A percentile compares a stretch with the other conserved stretches of the same genome.
These are phyloP conservation scores for Drosophila maculinotata DNA, from an alignment of 2,888 invertebrate genomes.

Conservation along the genomic window DNA sequence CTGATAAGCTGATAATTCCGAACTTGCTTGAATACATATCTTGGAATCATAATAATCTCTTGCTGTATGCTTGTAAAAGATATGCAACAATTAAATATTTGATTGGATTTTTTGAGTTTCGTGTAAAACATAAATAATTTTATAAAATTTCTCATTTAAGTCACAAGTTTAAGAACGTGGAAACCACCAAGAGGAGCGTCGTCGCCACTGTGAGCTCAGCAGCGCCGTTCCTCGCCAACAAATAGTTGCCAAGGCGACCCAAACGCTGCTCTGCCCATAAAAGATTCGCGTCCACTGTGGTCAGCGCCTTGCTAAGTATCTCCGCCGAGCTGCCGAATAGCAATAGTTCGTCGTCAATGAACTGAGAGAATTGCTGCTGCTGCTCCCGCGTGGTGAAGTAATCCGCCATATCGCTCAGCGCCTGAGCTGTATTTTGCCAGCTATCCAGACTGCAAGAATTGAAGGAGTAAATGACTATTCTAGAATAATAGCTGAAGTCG, in stretches of 20 bases:
- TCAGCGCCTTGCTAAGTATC: slow-evolving; percentile 60
- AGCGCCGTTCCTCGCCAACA: slow-evolving; percentile 54
- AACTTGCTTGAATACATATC: too few species aligned
- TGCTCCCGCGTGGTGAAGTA: slow-evolving; percentile 73
- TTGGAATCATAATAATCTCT: too few species aligned
- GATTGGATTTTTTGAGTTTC: background rate
- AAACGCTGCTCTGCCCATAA: slow-evolving; percentile 75
- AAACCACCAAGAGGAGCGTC: background rate
- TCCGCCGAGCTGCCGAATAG: slow-evolving; percentile 59
- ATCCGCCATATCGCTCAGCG: slow-evolving; percentile 63
- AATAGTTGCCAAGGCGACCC: slow-evolving; percentile 50
- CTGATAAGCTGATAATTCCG: too few species aligned
- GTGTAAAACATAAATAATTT: background rate
- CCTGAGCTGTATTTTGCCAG: slow-evolving; percentile 67
- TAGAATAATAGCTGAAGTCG: background rate
- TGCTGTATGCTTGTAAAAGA: too few species aligned
- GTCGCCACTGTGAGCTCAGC: slow-evolving; percentile 11
- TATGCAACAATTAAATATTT: too few species aligned
- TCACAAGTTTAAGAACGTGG: slow-evolving; percentile 3
- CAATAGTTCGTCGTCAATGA: slow-evolving; percentile 44
- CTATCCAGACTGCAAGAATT: slow-evolving; percentile 61
- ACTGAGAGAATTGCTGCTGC: slow-evolving; percentile 51
- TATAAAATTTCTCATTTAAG: background rate
- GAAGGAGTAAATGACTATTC: background rate
- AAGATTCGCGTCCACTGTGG: slow-evolving; percentile 71